Percentiles rank a stretch among this genome's conserved stretches.
Evolutionary conservation across 1,140 invertebrate genomes (phyloP).

Genomic region (Sinella curviseta): DNA sequence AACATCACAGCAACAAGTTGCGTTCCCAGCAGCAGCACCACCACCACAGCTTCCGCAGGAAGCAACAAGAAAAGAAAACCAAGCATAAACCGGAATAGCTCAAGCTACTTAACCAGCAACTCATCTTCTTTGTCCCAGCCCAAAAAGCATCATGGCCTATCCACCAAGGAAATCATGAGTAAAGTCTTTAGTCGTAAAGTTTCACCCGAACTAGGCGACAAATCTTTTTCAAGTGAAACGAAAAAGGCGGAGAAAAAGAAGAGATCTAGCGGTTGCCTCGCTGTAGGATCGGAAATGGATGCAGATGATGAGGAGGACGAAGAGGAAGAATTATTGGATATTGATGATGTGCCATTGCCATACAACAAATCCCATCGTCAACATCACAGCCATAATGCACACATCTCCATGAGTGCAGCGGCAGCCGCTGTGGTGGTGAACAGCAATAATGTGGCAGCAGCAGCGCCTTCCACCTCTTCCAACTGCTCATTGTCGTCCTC

Average conservation of each 20-base stretch:
- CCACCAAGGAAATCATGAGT: slow-evolving; percentile 15
- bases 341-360: not conserved
- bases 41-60: not conserved
- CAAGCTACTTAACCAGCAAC: not conserved
- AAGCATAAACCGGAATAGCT: not conserved
- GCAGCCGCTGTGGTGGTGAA: not conserved
- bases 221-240: not conserved
- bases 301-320: not conserved
- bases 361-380: not conserved
- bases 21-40: not conserved
- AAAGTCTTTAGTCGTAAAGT: slow-evolving; percentile 41
- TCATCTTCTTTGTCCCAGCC: not conserved
- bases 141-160: not conserved
- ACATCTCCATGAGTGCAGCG: not conserved
- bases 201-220: not conserved
- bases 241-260: not conserved
- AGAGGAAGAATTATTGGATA: slow-evolving; percentile 23
- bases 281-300: not conserved
- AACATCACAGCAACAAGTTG: slow-evolving; percentile 15
- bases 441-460: no score
- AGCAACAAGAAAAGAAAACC: slow-evolving; percentile 2
- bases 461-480: not conserved
- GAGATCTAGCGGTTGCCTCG: not conserved
- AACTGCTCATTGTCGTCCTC: not conserved
- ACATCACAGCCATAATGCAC: not conserved